Base-by-base conservation (phyloP, 2,888 invertebrate species). In the Mesorhabditis spiculigera region DNA sequence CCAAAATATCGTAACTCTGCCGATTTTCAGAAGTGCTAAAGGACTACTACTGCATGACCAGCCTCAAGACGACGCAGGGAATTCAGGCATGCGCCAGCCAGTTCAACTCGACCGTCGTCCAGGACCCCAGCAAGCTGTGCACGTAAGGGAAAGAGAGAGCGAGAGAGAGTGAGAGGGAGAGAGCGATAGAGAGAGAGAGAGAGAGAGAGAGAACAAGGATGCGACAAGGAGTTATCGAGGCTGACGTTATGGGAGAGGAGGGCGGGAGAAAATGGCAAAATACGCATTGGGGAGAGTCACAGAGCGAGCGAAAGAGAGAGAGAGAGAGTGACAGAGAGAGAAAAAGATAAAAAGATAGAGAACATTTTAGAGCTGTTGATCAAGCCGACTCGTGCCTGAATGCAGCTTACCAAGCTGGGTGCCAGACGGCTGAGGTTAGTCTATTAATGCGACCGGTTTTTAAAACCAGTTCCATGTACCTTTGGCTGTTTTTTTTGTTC, bases 71-170 rank as follows among this genome's bases (percentile, higher is more conserved):
- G 13, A 74, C 74, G 6, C 41, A 66, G 5, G 64, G 66, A 28
- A 74, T 75, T 62, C 65, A 68, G 45, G 66, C 65, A 13, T 79
- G 79, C 69, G 71, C 77, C 13, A 45, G 6, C 50, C 69, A 66
- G 45, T 79, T 79, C 74, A 76, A 77, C 45, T 67, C 73, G 44
- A 72, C 75, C 44, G 71, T 79, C 44, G 62, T 70, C 5, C 68
- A 65, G 58, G 28, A 65, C 10, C 74, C 79, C 41, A 45, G 64
- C 63, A 71, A 75, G 62, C 74, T 79, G 65, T 79, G 79, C 75
- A 67, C 69, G 79, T 77, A 44, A 74, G 74, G 42, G 3, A 8
- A 16, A 16, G 8, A 63, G 63, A 63, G 41, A 63, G 63, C 2
- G n/a, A 63, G 41, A 63, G n/a, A 63, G 41, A 63, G 63, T 3